Percentiles rank a stretch among this genome's conserved stretches.
Evolutionary conservation across 2,113 vertebrate species (phyloP).

Genomic region (Lagopus muta): DNA sequence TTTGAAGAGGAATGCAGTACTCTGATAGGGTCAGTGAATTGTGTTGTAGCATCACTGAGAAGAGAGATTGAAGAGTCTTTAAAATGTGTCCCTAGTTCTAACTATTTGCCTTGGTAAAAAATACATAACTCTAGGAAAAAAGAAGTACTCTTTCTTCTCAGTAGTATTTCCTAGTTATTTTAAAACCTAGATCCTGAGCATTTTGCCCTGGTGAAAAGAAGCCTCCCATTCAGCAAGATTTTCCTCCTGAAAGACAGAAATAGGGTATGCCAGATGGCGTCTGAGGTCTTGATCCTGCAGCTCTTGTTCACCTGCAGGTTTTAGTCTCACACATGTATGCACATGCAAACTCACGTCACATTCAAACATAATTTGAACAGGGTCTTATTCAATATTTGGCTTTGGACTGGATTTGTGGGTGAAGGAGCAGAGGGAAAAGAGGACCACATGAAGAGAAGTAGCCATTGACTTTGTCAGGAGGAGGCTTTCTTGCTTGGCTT

Average conservation of each 20-base stretch:
- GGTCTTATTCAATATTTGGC: background rate
- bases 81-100: background rate
- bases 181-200: background rate
- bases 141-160: background rate
- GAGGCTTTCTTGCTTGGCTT: background rate
- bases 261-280: background rate
- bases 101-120: background rate
- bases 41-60: accelerated
- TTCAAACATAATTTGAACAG: background rate
- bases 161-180: background rate
- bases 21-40: background rate
- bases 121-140: background rate
- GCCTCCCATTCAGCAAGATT: accelerated
- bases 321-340: background rate
- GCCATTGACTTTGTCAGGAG: background rate
- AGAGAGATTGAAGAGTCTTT: background rate
- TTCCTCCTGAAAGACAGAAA: background rate
- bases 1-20: background rate
- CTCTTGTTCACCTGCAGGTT: background rate
- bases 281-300: background rate
- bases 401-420: background rate
- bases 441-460: background rate
- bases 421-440: background rate
- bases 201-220: background rate
- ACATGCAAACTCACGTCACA: background rate